Percentiles rank a stretch among this genome's conserved stretches.
phyloP scores from a whole-genome alignment of 2,113 vertebrate species.

The Rhegmatorhina hoffmannsi region DNA sequence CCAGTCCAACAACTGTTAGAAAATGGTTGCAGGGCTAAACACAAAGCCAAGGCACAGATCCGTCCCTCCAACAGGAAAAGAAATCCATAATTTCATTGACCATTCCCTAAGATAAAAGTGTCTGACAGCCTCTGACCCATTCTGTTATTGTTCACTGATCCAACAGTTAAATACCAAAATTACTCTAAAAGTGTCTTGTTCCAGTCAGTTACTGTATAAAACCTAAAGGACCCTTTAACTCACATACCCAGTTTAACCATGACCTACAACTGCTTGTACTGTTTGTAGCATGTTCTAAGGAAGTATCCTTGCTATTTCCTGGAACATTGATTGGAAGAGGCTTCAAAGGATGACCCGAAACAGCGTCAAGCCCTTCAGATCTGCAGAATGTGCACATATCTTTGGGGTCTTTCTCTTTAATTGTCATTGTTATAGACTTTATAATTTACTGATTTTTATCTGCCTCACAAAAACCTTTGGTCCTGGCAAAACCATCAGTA shows the following conservation, averaged over 20 bases:
- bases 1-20: neutral
- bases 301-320: neutral
- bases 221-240: neutral
- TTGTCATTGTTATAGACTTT: neutral
- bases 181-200: neutral
- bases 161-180: neutral
- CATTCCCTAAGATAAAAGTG: neutral
- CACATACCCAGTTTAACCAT: neutral
- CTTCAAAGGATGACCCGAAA: neutral
- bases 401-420: neutral
- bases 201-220: neutral
- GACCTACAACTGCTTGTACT: neutral
- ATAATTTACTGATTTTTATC: neutral
- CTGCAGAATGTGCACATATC: neutral
- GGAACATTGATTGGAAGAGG: neutral
- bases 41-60: neutral
- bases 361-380: neutral
- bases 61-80: neutral
- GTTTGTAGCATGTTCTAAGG: neutral
- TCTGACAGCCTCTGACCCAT: neutral
- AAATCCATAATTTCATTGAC: neutral
- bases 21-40: neutral
- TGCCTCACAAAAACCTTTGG: neutral
- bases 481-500: neutral
- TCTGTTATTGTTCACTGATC: neutral